A percentile compares a stretch with the other conserved stretches of the same genome.
These are phyloP conservation scores for Leptopilina syphax DNA, from an alignment of 2,888 invertebrate genomes.

Conservation along the genomic window DNA sequence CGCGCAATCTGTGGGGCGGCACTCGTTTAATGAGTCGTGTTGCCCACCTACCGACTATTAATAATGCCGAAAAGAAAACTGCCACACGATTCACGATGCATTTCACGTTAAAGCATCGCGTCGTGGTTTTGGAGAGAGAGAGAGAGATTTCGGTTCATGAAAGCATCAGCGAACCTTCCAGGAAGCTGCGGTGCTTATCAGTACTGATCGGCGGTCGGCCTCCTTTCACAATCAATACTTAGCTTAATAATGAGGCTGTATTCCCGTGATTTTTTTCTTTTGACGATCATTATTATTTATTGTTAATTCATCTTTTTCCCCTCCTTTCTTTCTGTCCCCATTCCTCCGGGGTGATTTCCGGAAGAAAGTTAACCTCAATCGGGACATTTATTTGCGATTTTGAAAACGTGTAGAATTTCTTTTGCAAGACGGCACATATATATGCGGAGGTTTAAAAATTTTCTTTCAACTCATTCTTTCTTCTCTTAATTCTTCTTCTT, in stretches of 20 bases:
- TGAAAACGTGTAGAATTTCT: too few relatives aligned
- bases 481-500: background rate
- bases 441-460: background rate
- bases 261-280: conserved; percentile 64
- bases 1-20: conserved; percentile 4
- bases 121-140: background rate
- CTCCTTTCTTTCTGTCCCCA: background rate
- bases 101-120: conserved; percentile 28
- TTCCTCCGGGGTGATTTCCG: background rate
- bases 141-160: conserved; percentile 20
- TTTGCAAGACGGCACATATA: too few relatives aligned
- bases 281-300: conserved; percentile 67
- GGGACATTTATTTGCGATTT: too few relatives aligned
- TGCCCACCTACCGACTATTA: conserved; percentile 40
- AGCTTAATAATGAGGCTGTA: conserved; percentile 67
- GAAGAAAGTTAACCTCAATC: too few relatives aligned
- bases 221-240: conserved; percentile 65
- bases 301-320: conserved; percentile 58
- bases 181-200: conserved; percentile 61
- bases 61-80: conserved; percentile 41
- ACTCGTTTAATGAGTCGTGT: conserved; percentile 33
- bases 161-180: conserved; percentile 57
- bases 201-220: conserved; percentile 56
- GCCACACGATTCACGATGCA: conserved; percentile 16
- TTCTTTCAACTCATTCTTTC: background rate